phyloP scores from a whole-genome alignment of 2,113 vertebrate genomes.

The Naja naja region DNA sequence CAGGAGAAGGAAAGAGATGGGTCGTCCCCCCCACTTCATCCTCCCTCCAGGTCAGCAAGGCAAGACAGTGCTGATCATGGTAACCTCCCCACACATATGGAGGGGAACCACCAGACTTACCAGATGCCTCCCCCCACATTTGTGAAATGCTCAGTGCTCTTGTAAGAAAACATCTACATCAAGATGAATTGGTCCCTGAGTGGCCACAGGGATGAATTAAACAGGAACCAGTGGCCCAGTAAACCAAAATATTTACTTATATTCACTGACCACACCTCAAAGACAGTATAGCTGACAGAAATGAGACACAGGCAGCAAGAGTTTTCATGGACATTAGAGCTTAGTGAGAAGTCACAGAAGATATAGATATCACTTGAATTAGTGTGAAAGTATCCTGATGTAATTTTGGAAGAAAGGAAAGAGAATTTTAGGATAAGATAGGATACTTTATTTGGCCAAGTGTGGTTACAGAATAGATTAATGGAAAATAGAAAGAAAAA shows the following conservation, averaged over 20 bases:
- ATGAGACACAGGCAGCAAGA: background rate
- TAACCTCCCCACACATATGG: background rate
- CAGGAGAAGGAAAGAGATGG: background rate
- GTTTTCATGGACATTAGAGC: background rate
- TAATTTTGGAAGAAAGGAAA: background rate
- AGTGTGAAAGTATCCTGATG: background rate
- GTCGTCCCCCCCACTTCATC: conserved; percentile 13
- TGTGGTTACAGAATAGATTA: background rate
- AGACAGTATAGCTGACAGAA: background rate
- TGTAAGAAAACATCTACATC: background rate
- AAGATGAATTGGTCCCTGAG: background rate
- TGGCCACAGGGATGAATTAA: background rate
- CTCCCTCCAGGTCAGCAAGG: conserved; percentile 58
- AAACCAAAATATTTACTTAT: background rate
- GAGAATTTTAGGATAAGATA: background rate
- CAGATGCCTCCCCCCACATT: too few relatives aligned
- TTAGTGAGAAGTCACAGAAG: background rate
- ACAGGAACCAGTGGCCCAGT: background rate
- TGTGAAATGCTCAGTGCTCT: background rate
- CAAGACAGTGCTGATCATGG: background rate
- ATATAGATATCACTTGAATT: background rate
- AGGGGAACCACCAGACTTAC: background rate
- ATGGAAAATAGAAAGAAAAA: background rate
- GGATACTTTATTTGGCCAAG: background rate
- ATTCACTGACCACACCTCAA: background rate